Percentiles rank a stretch among this genome's conserved stretches.
These are phyloP conservation scores for Automeris io DNA, from an alignment of 2,888 invertebrate species.

Conservation along the genomic window DNA sequence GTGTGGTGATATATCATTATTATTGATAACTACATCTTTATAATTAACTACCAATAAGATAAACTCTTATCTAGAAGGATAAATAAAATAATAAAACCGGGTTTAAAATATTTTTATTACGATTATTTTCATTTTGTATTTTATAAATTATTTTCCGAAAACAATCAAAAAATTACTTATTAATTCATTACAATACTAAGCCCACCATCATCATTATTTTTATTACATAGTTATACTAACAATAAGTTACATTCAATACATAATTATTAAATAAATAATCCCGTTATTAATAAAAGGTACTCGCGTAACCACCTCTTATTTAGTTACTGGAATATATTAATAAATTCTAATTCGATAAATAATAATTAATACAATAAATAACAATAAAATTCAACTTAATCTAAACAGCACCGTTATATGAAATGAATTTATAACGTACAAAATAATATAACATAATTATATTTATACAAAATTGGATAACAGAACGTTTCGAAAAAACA, in stretches of 20 bases:
- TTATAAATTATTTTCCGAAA: background rate
- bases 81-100: constrained; percentile 6
- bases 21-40: background rate
- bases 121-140: constrained; percentile 1
- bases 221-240: constrained; percentile 15
- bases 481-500: constrained; percentile 39
- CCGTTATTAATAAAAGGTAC: constrained; percentile 57
- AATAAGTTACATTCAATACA: constrained; percentile 17
- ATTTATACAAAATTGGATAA: constrained; percentile 72
- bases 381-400: constrained; percentile 39
- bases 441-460: constrained; percentile 31
- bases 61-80: background rate
- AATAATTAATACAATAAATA: constrained; percentile 29
- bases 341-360: constrained; percentile 17
- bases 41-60: background rate
- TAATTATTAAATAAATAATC: constrained; percentile 25
- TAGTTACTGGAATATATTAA: constrained; percentile 5
- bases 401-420: constrained; percentile 52
- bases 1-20: background rate
- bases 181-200: background rate
- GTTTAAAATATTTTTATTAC: constrained; percentile 7
- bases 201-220: constrained; percentile 13
- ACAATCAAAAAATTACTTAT: background rate
- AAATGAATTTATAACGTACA: constrained; percentile 29
- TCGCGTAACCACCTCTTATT: constrained; percentile 67